Base-by-base conservation (phyloP, 2,797 vertebrate genomes). In the Anisognathus igniventris region DNA sequence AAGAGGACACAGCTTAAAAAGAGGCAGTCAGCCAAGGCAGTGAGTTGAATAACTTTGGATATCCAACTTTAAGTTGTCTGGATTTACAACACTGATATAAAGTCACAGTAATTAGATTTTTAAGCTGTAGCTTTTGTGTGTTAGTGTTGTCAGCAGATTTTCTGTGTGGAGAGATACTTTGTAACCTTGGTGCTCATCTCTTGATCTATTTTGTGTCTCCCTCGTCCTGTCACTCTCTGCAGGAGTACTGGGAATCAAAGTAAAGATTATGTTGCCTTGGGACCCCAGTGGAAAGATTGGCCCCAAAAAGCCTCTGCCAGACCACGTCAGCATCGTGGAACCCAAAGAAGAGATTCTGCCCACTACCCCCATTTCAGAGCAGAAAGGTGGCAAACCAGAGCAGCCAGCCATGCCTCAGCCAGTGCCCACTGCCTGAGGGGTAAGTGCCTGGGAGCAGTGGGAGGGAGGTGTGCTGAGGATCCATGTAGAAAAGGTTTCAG, bases 211-310 rank as follows among this genome's bases (percentile, higher is more conserved):
- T 16, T 47, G 18, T 18, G n/a, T 54, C 21, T 54, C 7, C 58
- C 11, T 27, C 39, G 35, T 42, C 25, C 3, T 86, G 61, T 56
- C 35, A 1, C 48, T 56, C 48, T 40, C 58, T 40, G 18, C 95
- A 99, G 99, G 99, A 97, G 99, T 99, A 45, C 97, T 99, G 94
- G 99, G 99, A 65, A 99, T 99, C 97, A 99, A 99, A 98, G 99
- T 99, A 74, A 99, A 99, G 98, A 99, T 99, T 97, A 99, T 99
- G 99, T 97, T 99, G 87, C 99, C 99, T 33, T 99, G 99, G 99
- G 99, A 99, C 91, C 98, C 99, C 68, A 99, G 98, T 68, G 99
- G 99, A 70, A 99, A 99, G 97, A 99, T 99, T 10, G 99, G 99
- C 72, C 99, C 99, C 95, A 99, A 99, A 98, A 99, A 99, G 98